Evolutionary conservation across 23 tunicate genomes (phyloP).

Genomic region (Ciona savignyi): DNA sequence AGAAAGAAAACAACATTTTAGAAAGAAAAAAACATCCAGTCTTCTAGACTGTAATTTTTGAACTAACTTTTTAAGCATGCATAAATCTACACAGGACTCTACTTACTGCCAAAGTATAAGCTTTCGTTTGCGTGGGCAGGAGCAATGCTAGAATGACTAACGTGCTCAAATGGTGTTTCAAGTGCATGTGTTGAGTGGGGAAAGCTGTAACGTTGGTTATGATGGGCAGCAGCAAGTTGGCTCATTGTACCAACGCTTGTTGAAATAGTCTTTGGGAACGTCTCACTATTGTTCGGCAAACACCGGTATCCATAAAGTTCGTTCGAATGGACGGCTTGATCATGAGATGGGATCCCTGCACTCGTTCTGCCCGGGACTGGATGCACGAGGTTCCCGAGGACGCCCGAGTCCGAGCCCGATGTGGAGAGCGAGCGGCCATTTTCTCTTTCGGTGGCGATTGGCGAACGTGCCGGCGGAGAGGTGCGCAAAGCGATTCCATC

Average conservation of each 20-base stretch:
- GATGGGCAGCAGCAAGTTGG: not conserved
- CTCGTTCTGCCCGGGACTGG: not conserved
- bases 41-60: too few species aligned
- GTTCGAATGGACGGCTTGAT: not conserved
- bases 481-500: not conserved
- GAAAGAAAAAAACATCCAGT: not conserved
- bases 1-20: not conserved
- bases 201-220: not conserved
- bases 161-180: not conserved
- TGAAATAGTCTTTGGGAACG: not conserved
- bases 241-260: not conserved
- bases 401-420: constrained; percentile 5
- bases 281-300: not conserved
- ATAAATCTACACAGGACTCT: too few species aligned
- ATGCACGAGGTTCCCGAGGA: not conserved
- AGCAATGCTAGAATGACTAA: not conserved
- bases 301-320: not conserved
- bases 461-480: not conserved
- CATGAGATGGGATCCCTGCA: not conserved
- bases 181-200: not conserved
- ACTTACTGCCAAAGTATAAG: too few species aligned
- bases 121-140: not conserved
- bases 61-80: too few species aligned
- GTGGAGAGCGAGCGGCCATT: constrained; percentile 9
- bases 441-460: constrained; percentile 2